Base-by-base conservation (phyloP, 2,888 invertebrate species). In the Chaetogeoica ovagalla region DNA sequence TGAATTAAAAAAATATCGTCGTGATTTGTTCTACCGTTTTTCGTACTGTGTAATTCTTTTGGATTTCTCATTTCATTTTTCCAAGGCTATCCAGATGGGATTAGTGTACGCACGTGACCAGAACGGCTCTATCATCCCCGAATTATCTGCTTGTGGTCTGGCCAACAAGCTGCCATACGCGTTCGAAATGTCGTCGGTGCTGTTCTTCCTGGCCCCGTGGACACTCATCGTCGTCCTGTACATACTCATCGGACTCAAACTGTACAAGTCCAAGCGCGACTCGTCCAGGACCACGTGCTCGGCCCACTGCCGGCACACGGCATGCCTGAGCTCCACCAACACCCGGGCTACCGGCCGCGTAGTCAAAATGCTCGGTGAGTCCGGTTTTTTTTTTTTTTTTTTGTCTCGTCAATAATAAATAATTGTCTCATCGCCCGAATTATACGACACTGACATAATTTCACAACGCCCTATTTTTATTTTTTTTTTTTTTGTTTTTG, bases 331-430 rank as follows among this genome's bases (percentile, higher is more conserved):
- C 69, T 79, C 83, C 87, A 79, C 86, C 88, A 60, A 74, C 23
- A 70, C 39, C 55, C 74, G 52, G n/a, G 77, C 66, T 66, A 81
- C 74, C 52, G 89, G 89, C 81, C 87, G 91, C 83, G 92, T 93
- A 39, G 86, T 93, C 19, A 92, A 92, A 87, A 93, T 93, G 93
- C 86, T 93, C 81, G 91, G 93, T 93, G 85, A 90, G 91, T 87
- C 9, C 15, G 21, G 19, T 19, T 55, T 19, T 55, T 19, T 55
- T 19, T 11, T 59, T 17, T 59, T 19, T 55, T 19, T 55, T 19
- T 55, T 19, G 11, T 59, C 9, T 59, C 7, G 21, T 59, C 1
- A 55, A 59, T 21, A 59, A 6, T 55, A 55, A 19, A 55, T 19
- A 55, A 55, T 17, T 52, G 9, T 52, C 52, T 17, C 17, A 2